phyloP scores from a whole-genome alignment of 1,140 invertebrate species.

The Drosophila setifemur region DNA sequence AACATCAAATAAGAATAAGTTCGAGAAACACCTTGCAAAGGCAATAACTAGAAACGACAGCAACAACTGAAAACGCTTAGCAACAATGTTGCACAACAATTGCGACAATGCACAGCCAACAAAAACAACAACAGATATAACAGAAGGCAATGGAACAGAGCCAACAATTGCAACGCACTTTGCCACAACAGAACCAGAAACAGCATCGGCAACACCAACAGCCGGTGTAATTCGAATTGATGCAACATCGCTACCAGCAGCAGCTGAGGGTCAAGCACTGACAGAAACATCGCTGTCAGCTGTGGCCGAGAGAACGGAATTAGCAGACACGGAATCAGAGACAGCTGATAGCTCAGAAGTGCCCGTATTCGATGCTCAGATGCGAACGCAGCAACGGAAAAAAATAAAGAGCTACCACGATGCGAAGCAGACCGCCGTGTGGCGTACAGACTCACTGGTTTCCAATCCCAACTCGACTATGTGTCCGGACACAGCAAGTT shows the following conservation, averaged over 20 bases:
- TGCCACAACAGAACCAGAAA: constrained; percentile 24
- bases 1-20: constrained; percentile 17
- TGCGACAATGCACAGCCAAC: constrained; percentile 38
- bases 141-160: constrained; percentile 44
- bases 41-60: constrained; percentile 30
- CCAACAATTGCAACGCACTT: constrained; percentile 45
- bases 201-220: constrained; percentile 5
- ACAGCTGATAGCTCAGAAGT: constrained; percentile 51
- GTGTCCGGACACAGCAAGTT: constrained; percentile 25
- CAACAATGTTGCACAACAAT: constrained; percentile 69
- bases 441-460: constrained; percentile 68
- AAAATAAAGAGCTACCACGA: constrained; percentile 76
- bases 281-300: constrained; percentile 40
- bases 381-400: constrained; percentile 73
- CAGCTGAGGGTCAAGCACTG: constrained; percentile 35
- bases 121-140: constrained; percentile 22
- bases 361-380: constrained; percentile 63
- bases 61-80: constrained; percentile 33
- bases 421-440: constrained; percentile 68
- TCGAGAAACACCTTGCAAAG: constrained; percentile 24
- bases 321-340: constrained; percentile 46
- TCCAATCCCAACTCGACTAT: constrained; percentile 59
- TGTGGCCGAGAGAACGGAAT: constrained; percentile 43
- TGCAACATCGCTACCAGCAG: constrained; percentile 9
- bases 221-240: constrained; percentile 42